Percentiles rank a stretch among this genome's conserved stretches.
Conservation (phyloP, 2,113 vertebrate species). For the Gymnorhina tibicen region DNA sequence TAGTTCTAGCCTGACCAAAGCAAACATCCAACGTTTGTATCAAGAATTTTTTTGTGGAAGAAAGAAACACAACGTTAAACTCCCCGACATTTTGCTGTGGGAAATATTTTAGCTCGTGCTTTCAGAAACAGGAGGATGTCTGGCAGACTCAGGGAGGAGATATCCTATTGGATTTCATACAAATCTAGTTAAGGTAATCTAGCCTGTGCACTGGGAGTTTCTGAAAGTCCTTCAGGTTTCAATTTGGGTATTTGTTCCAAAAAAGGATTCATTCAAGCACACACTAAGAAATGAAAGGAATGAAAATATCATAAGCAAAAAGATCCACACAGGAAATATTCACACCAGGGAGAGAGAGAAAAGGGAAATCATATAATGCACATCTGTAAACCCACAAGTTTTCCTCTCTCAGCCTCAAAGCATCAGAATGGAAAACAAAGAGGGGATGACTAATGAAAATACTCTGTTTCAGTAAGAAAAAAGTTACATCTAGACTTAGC, state of each 20-base stretch:
- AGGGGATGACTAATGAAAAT: background rate
- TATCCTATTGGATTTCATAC: background rate
- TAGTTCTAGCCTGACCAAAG: background rate
- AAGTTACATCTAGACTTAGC: background rate
- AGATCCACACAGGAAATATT: background rate
- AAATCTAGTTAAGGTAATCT: background rate
- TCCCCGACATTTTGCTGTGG: background rate
- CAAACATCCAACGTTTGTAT: background rate
- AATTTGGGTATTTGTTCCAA: background rate
- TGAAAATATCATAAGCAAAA: background rate
- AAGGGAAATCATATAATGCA: background rate
- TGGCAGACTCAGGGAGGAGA: background rate
- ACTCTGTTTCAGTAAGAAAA: background rate
- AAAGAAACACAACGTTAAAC: background rate
- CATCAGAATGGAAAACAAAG: constrained; percentile 1
- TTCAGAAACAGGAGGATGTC: background rate
- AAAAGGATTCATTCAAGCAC: background rate
- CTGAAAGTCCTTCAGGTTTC: background rate
- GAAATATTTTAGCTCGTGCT: background rate
- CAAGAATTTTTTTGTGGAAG: background rate
- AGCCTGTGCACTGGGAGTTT: background rate
- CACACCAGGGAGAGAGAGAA: background rate
- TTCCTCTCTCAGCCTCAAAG: background rate
- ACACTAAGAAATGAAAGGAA: background rate
- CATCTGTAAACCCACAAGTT: background rate